phyloP scores from a whole-genome alignment of 2,888 invertebrate genomes.

The Dicycla oo region DNA sequence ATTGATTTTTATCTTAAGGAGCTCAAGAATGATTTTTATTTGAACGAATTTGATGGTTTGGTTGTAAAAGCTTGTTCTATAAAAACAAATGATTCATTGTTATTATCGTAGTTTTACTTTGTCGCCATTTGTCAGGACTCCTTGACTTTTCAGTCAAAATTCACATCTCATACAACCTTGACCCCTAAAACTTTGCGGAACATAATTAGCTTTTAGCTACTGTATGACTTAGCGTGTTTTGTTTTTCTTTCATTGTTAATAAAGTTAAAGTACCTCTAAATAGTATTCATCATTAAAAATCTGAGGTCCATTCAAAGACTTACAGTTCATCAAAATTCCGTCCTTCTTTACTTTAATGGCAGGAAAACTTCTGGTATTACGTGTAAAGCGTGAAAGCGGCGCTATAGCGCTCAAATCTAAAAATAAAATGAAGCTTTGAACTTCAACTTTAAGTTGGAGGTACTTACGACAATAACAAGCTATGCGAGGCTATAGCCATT shows the following conservation, averaged over 20 bases:
- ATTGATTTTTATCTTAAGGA: constrained; percentile 27
- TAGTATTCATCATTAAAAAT: constrained; percentile 43
- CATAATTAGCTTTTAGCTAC: not conserved
- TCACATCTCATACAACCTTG: constrained; percentile 17
- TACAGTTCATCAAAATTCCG: constrained; percentile 46
- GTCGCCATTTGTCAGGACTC: not conserved
- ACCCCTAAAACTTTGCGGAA: constrained; percentile 26
- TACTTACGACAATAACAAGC: constrained; percentile 68
- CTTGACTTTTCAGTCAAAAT: constrained; percentile 11
- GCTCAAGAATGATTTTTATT: constrained; percentile 19
- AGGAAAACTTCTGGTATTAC: constrained; percentile 56
- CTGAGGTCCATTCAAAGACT: constrained; percentile 20
- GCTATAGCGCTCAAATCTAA: constrained; percentile 52
- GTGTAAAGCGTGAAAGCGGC: constrained; percentile 23
- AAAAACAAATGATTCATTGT: constrained; percentile 23
- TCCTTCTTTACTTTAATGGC: constrained; percentile 30
- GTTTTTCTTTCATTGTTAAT: constrained; percentile 11
- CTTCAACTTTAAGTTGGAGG: constrained; percentile 65
- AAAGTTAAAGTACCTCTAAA: constrained; percentile 16
- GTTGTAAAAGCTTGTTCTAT: constrained; percentile 23
- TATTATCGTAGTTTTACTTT: constrained; percentile 12
- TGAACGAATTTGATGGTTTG: constrained; percentile 7
- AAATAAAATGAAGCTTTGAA: constrained; percentile 65
- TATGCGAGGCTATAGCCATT: constrained; percentile 61
- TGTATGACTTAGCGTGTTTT: constrained; percentile 25